These are phyloP conservation scores for Lagodon rhomboides DNA, from an alignment of 2,797 vertebrate genomes.

Conservation along the genomic window DNA sequence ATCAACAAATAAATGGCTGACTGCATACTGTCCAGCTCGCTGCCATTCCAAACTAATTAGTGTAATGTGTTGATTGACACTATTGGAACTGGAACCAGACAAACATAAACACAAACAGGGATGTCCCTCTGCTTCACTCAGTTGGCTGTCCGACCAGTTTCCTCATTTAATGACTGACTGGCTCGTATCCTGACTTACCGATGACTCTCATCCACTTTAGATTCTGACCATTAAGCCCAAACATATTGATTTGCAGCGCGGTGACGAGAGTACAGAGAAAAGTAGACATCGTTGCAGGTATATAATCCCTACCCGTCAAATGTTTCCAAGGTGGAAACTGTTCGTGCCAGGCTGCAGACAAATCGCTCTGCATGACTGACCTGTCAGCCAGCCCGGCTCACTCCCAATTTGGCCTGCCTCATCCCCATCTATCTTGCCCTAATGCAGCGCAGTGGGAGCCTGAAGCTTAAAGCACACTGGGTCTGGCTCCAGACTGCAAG, in stretches of 20 bases:
- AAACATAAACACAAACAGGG: slow-evolving; percentile 7
- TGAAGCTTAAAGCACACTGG: slow-evolving; percentile 44
- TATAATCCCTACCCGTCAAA: slow-evolving; percentile 6
- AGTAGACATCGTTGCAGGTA: background rate
- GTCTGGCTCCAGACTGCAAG: slow-evolving; percentile 53
- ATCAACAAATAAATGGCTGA: background rate
- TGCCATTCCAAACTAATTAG: background rate
- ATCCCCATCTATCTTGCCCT: slow-evolving; percentile 56
- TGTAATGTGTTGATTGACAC: slow-evolving; percentile 8
- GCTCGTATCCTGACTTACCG: slow-evolving; percentile 3
- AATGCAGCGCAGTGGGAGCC: slow-evolving; percentile 48
- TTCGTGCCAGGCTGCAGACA: slow-evolving; percentile 15
- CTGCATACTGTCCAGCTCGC: background rate
- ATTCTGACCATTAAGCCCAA: background rate
- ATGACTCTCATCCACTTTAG: background rate
- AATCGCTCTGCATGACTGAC: slow-evolving; percentile 32
- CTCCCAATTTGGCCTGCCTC: slow-evolving; percentile 29
- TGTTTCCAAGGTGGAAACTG: slow-evolving; percentile 13
- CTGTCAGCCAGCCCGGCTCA: slow-evolving; percentile 33
- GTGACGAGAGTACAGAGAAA: background rate
- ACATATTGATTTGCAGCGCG: background rate
- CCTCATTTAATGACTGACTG: slow-evolving; percentile 17
- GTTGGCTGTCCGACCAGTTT: slow-evolving; percentile 30
- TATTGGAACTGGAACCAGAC: background rate
- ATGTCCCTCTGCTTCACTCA: slow-evolving; percentile 4